Conservation (phyloP, 1,140 invertebrate species). For the Calosoma granatense region DNA sequence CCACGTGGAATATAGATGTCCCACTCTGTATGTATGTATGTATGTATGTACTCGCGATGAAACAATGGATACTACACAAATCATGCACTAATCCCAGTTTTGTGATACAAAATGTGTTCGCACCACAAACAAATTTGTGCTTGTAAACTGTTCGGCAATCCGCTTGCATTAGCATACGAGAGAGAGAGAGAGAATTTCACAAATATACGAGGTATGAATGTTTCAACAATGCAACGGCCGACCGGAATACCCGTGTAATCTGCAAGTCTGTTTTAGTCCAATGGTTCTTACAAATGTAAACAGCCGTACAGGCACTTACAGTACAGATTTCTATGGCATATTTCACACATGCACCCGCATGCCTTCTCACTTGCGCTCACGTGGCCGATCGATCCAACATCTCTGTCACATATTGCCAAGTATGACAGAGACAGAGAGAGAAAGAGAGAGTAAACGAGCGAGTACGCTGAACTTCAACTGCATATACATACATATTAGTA, state of each 20-base stretch:
- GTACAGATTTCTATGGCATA: background rate
- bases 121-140: slow-evolving; percentile 6
- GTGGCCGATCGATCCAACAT: no score
- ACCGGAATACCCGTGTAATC: background rate
- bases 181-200: no score
- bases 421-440: no score
- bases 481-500: background rate
- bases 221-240: background rate
- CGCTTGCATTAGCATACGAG: background rate
- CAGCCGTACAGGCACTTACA: background rate
- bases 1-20: no score
- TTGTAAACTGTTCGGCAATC: background rate
- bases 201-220: background rate
- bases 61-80: no score
- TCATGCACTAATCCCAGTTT: background rate
- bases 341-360: background rate
- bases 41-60: no score
- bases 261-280: background rate
- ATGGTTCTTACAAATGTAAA: background rate
- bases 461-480: background rate
- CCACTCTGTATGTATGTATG: no score
- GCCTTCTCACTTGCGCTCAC: background rate
- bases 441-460: no score
- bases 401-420: no score
- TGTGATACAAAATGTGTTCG: background rate